A percentile compares a stretch with the other conserved stretches of the same genome.
phyloP scores from a whole-genome alignment of 1,140 invertebrate species.

The Thaumetopoea pityocampa region DNA sequence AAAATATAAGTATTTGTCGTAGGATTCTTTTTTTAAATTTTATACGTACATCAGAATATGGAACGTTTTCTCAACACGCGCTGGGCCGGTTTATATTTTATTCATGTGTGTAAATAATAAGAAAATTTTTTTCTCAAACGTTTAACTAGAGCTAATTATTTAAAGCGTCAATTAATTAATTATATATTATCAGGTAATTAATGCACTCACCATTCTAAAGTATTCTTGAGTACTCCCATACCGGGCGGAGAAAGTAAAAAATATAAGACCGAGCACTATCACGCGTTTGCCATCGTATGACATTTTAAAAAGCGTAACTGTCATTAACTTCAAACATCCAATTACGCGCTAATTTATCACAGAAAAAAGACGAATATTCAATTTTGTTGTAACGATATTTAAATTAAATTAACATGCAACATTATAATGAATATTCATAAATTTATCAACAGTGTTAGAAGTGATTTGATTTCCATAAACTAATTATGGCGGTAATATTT shows the following conservation, averaged over 20 bases:
- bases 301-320: conserved; percentile 43
- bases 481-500: conserved; percentile 9
- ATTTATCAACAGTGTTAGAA: not conserved
- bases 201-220: conserved; percentile 57
- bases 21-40: not conserved
- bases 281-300: conserved; percentile 18
- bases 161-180: too few relatives aligned
- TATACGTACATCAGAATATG: too few relatives aligned
- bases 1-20: not conserved
- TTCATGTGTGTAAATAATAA: conserved; percentile 3
- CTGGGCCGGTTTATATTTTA: too few relatives aligned
- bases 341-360: conserved; percentile 19
- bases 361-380: conserved; percentile 2
- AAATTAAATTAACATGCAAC: conserved; percentile 2
- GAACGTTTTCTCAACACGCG: too few relatives aligned
- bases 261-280: conserved; percentile 25
- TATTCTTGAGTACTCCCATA: conserved; percentile 47
- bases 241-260: conserved; percentile 63
- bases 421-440: conserved; percentile 2
- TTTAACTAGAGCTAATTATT: too few relatives aligned
- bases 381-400: conserved; percentile 1
- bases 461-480: conserved; percentile 2
- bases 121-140: too few relatives aligned
- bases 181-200: conserved; percentile 20
- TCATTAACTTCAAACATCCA: conserved; percentile 21